phyloP scores from a whole-genome alignment of 2,113 vertebrate species.

The Sylvia atricapilla region DNA sequence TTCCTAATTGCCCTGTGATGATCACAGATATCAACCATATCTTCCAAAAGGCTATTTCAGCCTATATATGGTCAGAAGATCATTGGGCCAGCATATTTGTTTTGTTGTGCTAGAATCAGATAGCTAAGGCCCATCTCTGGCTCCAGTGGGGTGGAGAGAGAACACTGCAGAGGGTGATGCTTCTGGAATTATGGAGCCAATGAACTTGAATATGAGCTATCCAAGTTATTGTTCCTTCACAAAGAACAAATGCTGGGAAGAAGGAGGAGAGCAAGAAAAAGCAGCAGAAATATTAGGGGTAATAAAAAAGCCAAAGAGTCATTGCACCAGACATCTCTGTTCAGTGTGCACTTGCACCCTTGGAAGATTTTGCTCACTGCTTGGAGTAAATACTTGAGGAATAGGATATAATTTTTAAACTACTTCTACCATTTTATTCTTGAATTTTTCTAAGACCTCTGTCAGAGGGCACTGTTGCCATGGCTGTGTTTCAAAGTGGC shows the following conservation, averaged over 20 bases:
- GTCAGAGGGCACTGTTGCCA: background rate
- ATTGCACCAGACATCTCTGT: background rate
- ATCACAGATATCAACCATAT: constrained; percentile 58
- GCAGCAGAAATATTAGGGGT: background rate
- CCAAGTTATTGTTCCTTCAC: background rate
- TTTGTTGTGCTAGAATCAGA: constrained; percentile 65
- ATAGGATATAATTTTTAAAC: background rate
- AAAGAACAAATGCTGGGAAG: background rate
- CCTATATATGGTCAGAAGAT: constrained; percentile 67
- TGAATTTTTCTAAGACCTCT: background rate
- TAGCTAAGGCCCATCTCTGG: constrained; percentile 29
- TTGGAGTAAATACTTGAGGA: background rate
- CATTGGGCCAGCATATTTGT: constrained; percentile 40
- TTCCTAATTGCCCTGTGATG: constrained; percentile 36
- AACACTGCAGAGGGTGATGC: background rate
- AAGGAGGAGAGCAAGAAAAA: background rate
- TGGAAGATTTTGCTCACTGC: background rate
- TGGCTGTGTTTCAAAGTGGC: background rate
- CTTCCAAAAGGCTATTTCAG: constrained; percentile 52
- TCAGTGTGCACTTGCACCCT: no score
- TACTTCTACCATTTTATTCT: background rate
- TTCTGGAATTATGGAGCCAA: background rate
- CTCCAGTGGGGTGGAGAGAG: background rate
- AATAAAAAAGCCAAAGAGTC: background rate
- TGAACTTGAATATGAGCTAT: background rate